Evolutionary conservation across 64 coral and sea anemone genomes (phyloP).

Genomic region (Pachyseris speciosa): DNA sequence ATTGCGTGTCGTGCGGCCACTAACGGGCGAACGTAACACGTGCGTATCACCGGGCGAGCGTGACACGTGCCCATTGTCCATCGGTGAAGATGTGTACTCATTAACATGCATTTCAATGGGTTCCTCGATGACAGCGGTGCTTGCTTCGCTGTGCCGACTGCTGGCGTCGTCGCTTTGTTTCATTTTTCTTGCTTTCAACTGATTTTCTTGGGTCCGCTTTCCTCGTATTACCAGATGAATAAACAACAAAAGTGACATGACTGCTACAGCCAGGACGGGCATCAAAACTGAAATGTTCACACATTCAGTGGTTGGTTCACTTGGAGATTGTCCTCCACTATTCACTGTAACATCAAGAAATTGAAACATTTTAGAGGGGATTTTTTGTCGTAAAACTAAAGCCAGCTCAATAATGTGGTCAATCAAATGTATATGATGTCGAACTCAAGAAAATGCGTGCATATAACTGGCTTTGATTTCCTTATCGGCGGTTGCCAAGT

Average conservation of each 20-base stretch:
- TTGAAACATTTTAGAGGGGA: not conserved
- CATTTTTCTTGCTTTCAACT: not conserved
- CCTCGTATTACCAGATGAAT: not conserved
- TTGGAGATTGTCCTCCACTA: not conserved
- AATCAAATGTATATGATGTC: too few relatives aligned
- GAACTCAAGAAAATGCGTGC: too few relatives aligned
- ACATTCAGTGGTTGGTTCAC: not conserved
- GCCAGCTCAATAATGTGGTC: too few relatives aligned
- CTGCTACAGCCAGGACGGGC: slow-evolving; percentile 29
- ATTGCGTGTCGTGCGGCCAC: not conserved
- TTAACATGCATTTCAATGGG: slow-evolving; percentile 1
- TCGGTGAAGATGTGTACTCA: not conserved
- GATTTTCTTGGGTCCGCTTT: not conserved
- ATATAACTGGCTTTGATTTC: too few relatives aligned
- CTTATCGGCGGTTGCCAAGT: too few relatives aligned
- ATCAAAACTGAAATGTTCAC: slow-evolving; percentile 39
- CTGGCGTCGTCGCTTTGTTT: not conserved
- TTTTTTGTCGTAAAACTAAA: too few relatives aligned
- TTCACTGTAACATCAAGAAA: not conserved
- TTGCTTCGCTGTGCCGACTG: slow-evolving; percentile 23
- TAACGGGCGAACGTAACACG: not conserved
- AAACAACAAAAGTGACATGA: slow-evolving; percentile 1
- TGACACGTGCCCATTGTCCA: not conserved
- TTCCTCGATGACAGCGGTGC: not conserved
- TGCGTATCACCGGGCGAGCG: not conserved